Percentiles rank a stretch among this genome's conserved stretches.
These are phyloP conservation scores for Clarias fuscus DNA, from an alignment of 2,797 vertebrate species.

Conservation along the genomic window DNA sequence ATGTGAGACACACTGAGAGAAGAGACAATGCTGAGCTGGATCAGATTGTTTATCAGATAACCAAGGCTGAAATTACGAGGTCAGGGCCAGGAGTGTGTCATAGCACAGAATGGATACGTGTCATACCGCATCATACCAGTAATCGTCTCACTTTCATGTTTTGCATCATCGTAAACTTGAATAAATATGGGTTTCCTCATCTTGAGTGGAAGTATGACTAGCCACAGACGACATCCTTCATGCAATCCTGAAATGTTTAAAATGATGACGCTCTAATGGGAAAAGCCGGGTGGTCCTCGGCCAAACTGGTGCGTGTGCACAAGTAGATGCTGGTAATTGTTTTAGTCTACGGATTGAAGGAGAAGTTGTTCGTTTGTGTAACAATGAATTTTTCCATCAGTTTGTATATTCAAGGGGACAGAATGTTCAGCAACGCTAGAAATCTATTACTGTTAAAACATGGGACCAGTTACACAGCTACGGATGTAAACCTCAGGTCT, in stretches of 20 bases:
- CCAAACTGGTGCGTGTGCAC: neutral
- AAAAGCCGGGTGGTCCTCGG: neutral
- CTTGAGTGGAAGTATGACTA: neutral
- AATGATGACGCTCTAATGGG: neutral
- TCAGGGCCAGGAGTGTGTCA: neutral
- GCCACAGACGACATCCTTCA: neutral
- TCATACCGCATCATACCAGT: neutral
- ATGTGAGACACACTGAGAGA: neutral
- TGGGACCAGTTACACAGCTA: neutral
- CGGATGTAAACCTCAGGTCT: neutral
- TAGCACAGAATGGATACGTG: neutral
- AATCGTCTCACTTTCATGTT: neutral
- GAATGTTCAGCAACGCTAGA: slow-evolving; percentile 32
- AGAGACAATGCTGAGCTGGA: slow-evolving; percentile 2
- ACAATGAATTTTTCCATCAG: neutral
- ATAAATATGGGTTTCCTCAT: neutral
- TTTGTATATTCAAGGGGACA: slow-evolving; percentile 21
- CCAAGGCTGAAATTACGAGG: neutral
- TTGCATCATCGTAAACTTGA: neutral
- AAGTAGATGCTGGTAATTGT: neutral
- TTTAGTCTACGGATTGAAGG: neutral
- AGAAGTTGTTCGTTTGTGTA: slow-evolving; percentile 13
- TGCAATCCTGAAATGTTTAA: slow-evolving; percentile 3
- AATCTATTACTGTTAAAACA: slow-evolving; percentile 8
- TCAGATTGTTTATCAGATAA: neutral